phyloP scores from a whole-genome alignment of 2,888 invertebrate genomes.

The Prenolepis imparis region DNA sequence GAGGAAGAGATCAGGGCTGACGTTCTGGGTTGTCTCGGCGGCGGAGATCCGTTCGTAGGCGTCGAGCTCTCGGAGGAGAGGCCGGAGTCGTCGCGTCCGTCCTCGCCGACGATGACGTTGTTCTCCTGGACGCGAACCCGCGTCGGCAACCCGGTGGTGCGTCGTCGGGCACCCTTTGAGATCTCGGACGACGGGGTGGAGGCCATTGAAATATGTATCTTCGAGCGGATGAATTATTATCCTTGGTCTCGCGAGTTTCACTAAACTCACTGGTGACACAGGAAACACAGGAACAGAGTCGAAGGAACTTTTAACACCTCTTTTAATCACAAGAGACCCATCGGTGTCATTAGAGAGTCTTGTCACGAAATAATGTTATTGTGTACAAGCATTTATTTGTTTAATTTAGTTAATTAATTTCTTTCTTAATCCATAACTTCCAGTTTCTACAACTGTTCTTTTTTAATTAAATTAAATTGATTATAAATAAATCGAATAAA shows the following conservation, averaged over 20 bases:
- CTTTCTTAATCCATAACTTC: too few relatives aligned
- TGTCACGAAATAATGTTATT: too few relatives aligned
- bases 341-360: too few relatives aligned
- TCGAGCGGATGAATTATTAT: background rate
- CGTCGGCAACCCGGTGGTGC: conserved; percentile 71
- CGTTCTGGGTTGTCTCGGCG: conserved; percentile 77
- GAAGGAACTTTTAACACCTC: too few relatives aligned
- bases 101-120: conserved; percentile 71
- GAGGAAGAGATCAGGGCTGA: conserved; percentile 14
- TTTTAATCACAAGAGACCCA: too few relatives aligned
- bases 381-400: too few relatives aligned
- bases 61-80: conserved; percentile 84
- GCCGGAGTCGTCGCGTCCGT: conserved; percentile 84
- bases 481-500: too few relatives aligned
- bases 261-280: background rate
- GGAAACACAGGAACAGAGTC: too few relatives aligned
- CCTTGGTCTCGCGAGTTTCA: background rate
- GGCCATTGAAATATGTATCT: conserved; percentile 43
- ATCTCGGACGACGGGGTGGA: conserved; percentile 56
- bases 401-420: too few relatives aligned
- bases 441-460: too few relatives aligned
- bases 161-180: conserved; percentile 76
- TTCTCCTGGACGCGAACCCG: conserved; percentile 51
- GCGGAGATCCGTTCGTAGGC: conserved; percentile 83
- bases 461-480: too few relatives aligned